Percentiles rank a stretch among this genome's conserved stretches.
Evolutionary conservation across 2,113 vertebrate species (phyloP).

Genomic region (Coptodon rendalli): DNA sequence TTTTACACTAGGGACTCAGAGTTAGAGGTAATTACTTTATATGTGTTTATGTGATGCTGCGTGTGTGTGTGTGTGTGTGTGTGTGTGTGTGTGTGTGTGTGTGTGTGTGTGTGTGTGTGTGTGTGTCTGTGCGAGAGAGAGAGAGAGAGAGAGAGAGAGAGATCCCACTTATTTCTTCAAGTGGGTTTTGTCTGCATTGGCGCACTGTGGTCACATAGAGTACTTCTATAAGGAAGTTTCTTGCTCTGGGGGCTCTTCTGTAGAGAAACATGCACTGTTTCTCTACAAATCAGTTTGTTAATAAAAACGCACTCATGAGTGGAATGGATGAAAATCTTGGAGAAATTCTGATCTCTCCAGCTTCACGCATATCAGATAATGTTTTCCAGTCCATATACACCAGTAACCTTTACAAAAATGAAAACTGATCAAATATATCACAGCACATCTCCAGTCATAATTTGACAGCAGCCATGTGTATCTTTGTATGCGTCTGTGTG

Average conservation of each 20-base stretch:
- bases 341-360: neutral
- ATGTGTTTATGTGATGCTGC: neutral
- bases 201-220: neutral
- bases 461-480: neutral
- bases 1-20: neutral
- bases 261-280: neutral
- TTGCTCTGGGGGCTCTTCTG: neutral
- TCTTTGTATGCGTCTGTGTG: neutral
- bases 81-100: neutral
- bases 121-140: neutral
- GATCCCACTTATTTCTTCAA: neutral
- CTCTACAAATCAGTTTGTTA: neutral
- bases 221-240: slow-evolving; percentile 4
- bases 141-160: neutral
- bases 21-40: neutral
- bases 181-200: neutral
- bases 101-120: neutral
- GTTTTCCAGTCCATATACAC: neutral
- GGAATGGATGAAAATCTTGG: neutral
- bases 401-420: neutral
- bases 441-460: neutral
- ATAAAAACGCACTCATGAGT: neutral
- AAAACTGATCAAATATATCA: neutral
- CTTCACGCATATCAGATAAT: neutral
- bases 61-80: neutral